Evolutionary conservation across 2,888 invertebrate genomes (phyloP), one percentile per base, ranked within the genome.

Genomic region (Metallyticus violacea): DNA sequence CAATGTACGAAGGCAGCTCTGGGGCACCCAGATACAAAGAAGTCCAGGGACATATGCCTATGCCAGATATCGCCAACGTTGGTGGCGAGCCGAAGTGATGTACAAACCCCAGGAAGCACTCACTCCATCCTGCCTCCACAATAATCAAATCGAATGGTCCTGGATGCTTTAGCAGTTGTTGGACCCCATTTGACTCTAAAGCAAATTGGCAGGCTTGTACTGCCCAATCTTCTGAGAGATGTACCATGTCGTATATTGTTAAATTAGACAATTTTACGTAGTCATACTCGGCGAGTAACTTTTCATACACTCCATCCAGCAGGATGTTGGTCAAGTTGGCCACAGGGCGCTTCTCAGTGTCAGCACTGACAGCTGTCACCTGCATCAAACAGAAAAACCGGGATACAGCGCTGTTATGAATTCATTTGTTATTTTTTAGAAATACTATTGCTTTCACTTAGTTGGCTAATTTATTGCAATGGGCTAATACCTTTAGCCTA

Each of bases 41-140:
- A 88, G 26, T 89, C 89, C 88, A 85, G 0, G 89, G 88, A 62
- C 88, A 84, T 25, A 88, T 83, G 81, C 89, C 89, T 62, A 89
- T 89, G 0, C 89, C 89, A 81, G 88, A 88, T 6, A 90, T 86
- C 5, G 88, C 90, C 5, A 91, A 87, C 0, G 89, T 87, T 2
- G 90, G 90, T n/a, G 90, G 90, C 84, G 89, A 88, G 6, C 89
- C 89, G 84, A 91, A 91, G 81, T 90, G 89, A 79, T 90, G 89
- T 1, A 91, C 88, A 15, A 89, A 85, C 79, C 90, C 90, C 22
- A 85, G 26, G 9, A 40, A 77, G 30, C 87, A 87, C 15, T 87
- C 81, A 22, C 25, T 7, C n/a, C 29, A 79, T 26, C 27, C 80
- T 6, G 29, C 26, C 30, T 87, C 87, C 9, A 77, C 26, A 28